Evolutionary conservation across 1,140 invertebrate genomes (phyloP).

Genomic region (Spodoptera frugiperda): DNA sequence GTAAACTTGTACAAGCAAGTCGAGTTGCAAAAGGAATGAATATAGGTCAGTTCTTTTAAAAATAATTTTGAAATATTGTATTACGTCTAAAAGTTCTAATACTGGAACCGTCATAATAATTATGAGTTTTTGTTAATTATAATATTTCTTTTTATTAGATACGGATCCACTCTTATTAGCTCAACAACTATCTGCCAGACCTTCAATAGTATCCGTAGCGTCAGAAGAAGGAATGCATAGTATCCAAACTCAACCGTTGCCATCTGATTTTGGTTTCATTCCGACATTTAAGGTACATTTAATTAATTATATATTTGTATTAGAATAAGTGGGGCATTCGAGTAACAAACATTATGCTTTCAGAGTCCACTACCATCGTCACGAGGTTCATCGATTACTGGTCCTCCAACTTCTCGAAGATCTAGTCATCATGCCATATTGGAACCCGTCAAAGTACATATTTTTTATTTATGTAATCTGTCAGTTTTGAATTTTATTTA

Average conservation of each 20-base stretch:
- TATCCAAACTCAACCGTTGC: slow-evolving; percentile 74
- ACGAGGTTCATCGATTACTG: slow-evolving; percentile 74
- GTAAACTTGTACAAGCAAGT: slow-evolving; percentile 76
- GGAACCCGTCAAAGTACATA: slow-evolving; percentile 73
- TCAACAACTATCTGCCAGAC: slow-evolving; percentile 78
- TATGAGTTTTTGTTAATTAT: neutral
- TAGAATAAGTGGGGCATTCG: neutral
- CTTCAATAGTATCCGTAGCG: slow-evolving; percentile 80
- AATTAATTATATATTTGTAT: neutral
- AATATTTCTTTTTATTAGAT: slow-evolving; percentile 58
- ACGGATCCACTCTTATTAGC: slow-evolving; percentile 78
- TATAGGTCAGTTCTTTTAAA: slow-evolving; percentile 62
- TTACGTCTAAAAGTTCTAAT: no score
- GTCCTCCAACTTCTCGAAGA: slow-evolving; percentile 73
- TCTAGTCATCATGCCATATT: slow-evolving; percentile 78
- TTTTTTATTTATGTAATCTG: slow-evolving; percentile 3
- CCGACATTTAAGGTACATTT: slow-evolving; percentile 70
- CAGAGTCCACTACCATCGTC: slow-evolving; percentile 75
- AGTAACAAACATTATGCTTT: slow-evolving; percentile 40
- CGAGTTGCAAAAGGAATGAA: slow-evolving; percentile 82
- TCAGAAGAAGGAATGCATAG: slow-evolving; percentile 79
- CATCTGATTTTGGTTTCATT: slow-evolving; percentile 79
- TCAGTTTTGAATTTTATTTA: neutral
- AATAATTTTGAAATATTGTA: neutral
- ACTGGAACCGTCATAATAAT: no score